These are phyloP conservation scores for Exephanes ischioxanthus DNA, from an alignment of 2,888 invertebrate species.

Conservation along the genomic window DNA sequence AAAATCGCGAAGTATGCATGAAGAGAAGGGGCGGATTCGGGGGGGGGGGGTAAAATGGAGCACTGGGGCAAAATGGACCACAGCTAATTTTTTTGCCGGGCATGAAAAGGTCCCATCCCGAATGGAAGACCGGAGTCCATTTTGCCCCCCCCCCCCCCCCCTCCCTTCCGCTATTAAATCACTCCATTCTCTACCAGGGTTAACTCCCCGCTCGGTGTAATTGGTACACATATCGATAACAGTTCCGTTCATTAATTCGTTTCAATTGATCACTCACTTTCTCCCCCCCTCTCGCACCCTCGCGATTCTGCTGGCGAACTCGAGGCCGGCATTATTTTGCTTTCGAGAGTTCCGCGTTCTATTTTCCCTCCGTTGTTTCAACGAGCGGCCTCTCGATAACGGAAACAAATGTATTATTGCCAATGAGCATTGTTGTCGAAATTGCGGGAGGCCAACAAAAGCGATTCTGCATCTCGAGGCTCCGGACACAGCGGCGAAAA, in stretches of 20 bases:
- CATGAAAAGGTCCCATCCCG: too few species aligned
- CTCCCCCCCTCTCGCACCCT: slow-evolving; percentile 4
- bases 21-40: neutral
- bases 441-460: neutral
- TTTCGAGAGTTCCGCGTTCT: slow-evolving; percentile 10
- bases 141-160: too few species aligned
- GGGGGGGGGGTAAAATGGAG: too few species aligned
- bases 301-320: neutral
- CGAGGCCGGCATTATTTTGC: neutral
- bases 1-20: slow-evolving; percentile 9
- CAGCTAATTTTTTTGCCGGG: too few species aligned
- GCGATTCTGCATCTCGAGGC: too few species aligned
- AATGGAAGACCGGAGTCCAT: too few species aligned
- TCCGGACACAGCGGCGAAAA: too few species aligned
- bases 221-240: slow-evolving; percentile 5
- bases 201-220: neutral
- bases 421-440: slow-evolving; percentile 8
- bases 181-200: neutral
- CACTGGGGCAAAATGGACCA: too few species aligned
- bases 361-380: slow-evolving; percentile 1
- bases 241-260: neutral
- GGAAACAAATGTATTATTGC: slow-evolving; percentile 27
- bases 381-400: neutral
- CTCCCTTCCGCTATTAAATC: neutral
- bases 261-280: slow-evolving; percentile 25